These are phyloP conservation scores for Drosophila murphyi DNA, from an alignment of 1,140 invertebrate genomes.

Conservation along the genomic window DNA sequence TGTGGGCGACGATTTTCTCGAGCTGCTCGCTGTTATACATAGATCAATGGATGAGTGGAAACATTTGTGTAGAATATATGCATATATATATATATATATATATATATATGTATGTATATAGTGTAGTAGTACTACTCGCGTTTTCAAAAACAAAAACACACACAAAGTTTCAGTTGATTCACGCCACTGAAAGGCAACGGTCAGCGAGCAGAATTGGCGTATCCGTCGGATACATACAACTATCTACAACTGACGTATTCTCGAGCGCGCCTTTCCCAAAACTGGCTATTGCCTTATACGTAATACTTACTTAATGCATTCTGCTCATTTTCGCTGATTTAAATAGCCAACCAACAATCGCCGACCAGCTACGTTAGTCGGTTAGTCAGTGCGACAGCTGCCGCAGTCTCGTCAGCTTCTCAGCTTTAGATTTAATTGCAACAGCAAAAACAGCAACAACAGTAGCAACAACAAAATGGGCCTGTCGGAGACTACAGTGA, in stretches of 20 bases:
- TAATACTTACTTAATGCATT: slow-evolving; percentile 57
- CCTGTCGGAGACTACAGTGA: slow-evolving; percentile 69
- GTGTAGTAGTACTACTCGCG: slow-evolving; percentile 21
- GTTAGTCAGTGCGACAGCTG: slow-evolving; percentile 18
- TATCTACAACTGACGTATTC: background rate
- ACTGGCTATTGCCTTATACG: slow-evolving; percentile 67
- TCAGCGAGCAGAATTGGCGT: slow-evolving; percentile 42
- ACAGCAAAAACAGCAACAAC: slow-evolving; percentile 31
- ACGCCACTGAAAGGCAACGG: slow-evolving; percentile 58
- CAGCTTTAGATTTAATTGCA: slow-evolving; percentile 24
- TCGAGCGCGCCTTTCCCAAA: slow-evolving; percentile 28
- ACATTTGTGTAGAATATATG: slow-evolving; percentile 6
- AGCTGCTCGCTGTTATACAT: slow-evolving; percentile 25
- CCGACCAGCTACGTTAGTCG: background rate
- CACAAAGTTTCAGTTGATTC: slow-evolving; percentile 67
- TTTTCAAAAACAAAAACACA: slow-evolving; percentile 53
- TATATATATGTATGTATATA: background rate
- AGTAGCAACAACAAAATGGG: slow-evolving; percentile 50
- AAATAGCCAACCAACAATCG: slow-evolving; percentile 30
- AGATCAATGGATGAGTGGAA: slow-evolving; percentile 32
- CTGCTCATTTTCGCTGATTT: slow-evolving; percentile 41
- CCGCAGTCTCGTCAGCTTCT: slow-evolving; percentile 22
- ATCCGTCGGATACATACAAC: slow-evolving; percentile 16
- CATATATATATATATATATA: background rate
- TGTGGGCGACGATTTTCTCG: slow-evolving; percentile 56